These are phyloP conservation scores for Selenia dentaria DNA, from an alignment of 2,888 invertebrate genomes.

Conservation along the genomic window DNA sequence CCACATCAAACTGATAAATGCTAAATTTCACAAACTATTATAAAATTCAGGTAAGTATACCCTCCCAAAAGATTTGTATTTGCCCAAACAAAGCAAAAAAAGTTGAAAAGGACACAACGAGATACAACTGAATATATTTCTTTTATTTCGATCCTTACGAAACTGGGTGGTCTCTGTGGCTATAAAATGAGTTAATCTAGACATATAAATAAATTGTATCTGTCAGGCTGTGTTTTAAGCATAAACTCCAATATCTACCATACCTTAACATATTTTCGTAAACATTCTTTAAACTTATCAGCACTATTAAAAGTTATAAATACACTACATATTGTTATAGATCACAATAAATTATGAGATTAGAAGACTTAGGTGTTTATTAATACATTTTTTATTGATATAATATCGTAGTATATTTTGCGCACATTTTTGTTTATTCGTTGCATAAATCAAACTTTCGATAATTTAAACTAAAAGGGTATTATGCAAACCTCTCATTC, in stretches of 20 bases:
- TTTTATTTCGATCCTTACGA: slow-evolving; percentile 36
- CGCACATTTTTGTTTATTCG: too few species aligned
- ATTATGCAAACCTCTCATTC: too few species aligned
- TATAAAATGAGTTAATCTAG: slow-evolving; percentile 21
- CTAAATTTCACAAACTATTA: slow-evolving; percentile 14
- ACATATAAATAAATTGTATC: slow-evolving; percentile 10
- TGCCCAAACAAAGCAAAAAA: slow-evolving; percentile 17
- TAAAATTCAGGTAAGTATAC: slow-evolving; percentile 15
- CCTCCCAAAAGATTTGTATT: slow-evolving; percentile 13
- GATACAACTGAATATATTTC: slow-evolving; percentile 39
- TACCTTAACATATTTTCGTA: too few species aligned
- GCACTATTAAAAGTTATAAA: too few species aligned
- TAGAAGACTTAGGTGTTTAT: too few species aligned
- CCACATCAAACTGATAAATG: slow-evolving; percentile 18
- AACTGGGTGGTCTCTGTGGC: slow-evolving; percentile 48
- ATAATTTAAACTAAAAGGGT: too few species aligned
- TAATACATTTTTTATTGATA: too few species aligned
- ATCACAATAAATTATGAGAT: too few species aligned
- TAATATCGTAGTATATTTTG: too few species aligned
- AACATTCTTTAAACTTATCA: too few species aligned
- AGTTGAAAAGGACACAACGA: slow-evolving; percentile 37
- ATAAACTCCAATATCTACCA: slow-evolving; percentile 4
- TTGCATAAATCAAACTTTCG: too few species aligned
- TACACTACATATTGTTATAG: too few species aligned
- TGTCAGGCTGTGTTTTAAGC: slow-evolving; percentile 11